Evolutionary conservation across 2,113 vertebrate genomes (phyloP).

Genomic region (Stigmatopora nigra): DNA sequence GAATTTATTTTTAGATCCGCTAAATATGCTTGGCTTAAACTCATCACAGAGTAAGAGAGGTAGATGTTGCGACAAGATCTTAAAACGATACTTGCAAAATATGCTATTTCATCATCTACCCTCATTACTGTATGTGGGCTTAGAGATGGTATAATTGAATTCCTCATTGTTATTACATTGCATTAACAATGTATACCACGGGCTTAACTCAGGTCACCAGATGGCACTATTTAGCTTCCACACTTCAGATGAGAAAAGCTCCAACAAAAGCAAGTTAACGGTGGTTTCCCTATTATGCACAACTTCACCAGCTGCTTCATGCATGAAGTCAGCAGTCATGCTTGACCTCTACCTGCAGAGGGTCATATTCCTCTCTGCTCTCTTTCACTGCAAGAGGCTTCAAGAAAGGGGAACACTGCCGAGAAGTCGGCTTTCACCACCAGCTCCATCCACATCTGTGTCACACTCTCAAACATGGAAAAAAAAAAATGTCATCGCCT

Average conservation of each 20-base stretch:
- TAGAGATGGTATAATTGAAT: neutral
- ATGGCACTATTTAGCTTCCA: slow-evolving; percentile 69
- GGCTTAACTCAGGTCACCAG: slow-evolving; percentile 56
- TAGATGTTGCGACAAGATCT: slow-evolving; percentile 15
- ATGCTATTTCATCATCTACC: neutral
- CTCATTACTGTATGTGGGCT: slow-evolving; percentile 2
- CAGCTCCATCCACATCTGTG: slow-evolving; percentile 40
- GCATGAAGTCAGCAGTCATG: slow-evolving; percentile 35
- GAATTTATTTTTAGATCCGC: neutral
- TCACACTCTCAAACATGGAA: slow-evolving; percentile 31
- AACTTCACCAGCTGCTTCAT: slow-evolving; percentile 30
- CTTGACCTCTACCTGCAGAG: slow-evolving; percentile 39
- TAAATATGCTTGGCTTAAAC: slow-evolving; percentile 17
- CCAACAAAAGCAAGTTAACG: slow-evolving; percentile 28
- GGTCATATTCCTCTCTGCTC: slow-evolving; percentile 13
- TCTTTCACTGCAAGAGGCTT: slow-evolving; percentile 10
- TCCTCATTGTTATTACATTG: slow-evolving; percentile 16
- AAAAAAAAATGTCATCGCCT: slow-evolving; percentile 40
- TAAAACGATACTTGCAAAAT: slow-evolving; percentile 11
- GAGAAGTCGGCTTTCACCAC: slow-evolving; percentile 31
- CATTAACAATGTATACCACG: slow-evolving; percentile 32
- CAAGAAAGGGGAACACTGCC: slow-evolving; percentile 14
- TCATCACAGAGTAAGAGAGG: neutral
- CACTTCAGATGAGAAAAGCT: slow-evolving; percentile 23
- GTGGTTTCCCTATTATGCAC: slow-evolving; percentile 22